phyloP scores from a whole-genome alignment of 2,888 invertebrate species.

The Pachymerium ferrugineum region DNA sequence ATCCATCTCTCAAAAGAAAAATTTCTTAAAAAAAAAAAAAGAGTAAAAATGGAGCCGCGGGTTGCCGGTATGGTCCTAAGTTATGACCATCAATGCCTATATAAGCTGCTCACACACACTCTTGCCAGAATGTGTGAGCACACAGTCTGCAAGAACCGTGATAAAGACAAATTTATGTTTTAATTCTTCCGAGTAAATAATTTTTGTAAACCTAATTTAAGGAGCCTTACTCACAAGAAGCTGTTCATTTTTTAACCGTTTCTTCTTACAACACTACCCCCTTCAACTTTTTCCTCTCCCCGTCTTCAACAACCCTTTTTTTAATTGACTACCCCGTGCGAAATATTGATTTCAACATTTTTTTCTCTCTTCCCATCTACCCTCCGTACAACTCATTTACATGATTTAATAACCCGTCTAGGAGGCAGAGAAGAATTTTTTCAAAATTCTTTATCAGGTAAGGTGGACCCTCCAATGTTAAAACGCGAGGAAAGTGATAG shows the following conservation, averaged over 20 bases:
- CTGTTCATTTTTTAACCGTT: background rate
- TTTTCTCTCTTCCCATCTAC: background rate
- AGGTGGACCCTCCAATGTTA: no score
- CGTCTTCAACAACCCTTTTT: background rate
- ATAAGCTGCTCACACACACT: background rate
- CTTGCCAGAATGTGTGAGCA: constrained; percentile 3
- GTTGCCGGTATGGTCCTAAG: background rate
- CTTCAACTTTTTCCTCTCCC: background rate
- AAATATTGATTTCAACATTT: background rate
- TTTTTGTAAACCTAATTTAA: constrained; percentile 33
- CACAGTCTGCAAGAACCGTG: constrained; percentile 25
- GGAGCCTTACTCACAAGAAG: background rate
- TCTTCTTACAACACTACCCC: background rate
- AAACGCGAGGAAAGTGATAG: no score
- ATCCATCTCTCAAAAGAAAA: background rate
- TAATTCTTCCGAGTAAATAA: constrained; percentile 31
- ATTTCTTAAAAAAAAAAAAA: no score
- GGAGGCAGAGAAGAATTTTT: background rate
- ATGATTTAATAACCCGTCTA: background rate
- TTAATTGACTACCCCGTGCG: background rate
- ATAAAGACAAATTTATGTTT: constrained; percentile 33
- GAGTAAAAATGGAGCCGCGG: no score
- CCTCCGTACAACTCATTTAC: background rate
- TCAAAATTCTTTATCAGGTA: background rate
- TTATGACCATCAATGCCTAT: background rate